Evolutionary conservation across 2,888 invertebrate genomes (phyloP).

Genomic region (Icerya purchasi): DNA sequence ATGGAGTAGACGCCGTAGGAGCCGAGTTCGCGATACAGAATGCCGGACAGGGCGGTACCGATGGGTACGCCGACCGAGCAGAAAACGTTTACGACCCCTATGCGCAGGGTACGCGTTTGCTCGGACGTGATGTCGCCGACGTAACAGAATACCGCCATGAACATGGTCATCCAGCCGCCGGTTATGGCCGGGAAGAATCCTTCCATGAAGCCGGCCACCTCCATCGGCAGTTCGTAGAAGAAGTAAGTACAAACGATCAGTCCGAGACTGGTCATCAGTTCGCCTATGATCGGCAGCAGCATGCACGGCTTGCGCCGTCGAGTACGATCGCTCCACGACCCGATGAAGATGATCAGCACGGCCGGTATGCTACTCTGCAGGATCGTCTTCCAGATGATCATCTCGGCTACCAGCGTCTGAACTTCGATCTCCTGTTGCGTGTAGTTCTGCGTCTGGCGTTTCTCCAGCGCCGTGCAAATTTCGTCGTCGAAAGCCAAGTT

Average conservation of each 20-base stretch:
- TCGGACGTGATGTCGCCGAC: conserved; percentile 68
- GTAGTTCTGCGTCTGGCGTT: conserved; percentile 44
- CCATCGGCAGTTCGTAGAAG: conserved; percentile 57
- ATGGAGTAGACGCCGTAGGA: conserved; percentile 64
- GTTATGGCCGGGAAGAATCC: conserved; percentile 61
- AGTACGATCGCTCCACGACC: conserved; percentile 37
- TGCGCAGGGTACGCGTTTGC: conserved; percentile 59
- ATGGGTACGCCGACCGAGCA: conserved; percentile 71
- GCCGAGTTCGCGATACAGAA: conserved; percentile 29
- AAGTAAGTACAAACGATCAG: conserved; percentile 57
- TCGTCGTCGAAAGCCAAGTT: conserved; percentile 49
- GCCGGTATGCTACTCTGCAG: conserved; percentile 65
- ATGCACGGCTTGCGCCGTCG: conserved; percentile 59
- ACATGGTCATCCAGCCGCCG: conserved; percentile 74
- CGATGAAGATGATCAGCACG: conserved; percentile 55
- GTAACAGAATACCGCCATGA: conserved; percentile 76
- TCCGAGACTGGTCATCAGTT: conserved; percentile 54
- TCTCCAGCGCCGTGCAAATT: conserved; percentile 53
- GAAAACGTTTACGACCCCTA: conserved; percentile 72
- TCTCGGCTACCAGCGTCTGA: conserved; percentile 52
- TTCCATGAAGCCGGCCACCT: conserved; percentile 51
- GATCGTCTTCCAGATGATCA: conserved; percentile 69
- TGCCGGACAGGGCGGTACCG: conserved; percentile 71
- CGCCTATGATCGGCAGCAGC: conserved; percentile 58
- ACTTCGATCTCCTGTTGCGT: conserved; percentile 40